Evolutionary conservation across 1,140 invertebrate genomes (phyloP).

Genomic region (Parasteatoda tepidariorum): DNA sequence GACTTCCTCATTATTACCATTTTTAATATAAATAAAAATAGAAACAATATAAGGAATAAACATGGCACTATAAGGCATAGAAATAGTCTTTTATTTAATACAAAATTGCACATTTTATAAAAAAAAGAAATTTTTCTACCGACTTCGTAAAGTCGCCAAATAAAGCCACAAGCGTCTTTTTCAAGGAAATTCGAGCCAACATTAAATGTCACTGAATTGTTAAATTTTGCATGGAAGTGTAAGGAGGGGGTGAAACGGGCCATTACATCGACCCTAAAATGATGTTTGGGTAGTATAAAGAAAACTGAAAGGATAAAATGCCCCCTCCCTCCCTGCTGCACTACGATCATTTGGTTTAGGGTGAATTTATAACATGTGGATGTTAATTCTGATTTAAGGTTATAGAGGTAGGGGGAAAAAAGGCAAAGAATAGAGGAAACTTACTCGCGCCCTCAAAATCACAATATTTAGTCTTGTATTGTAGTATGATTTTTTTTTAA

Average conservation of each 20-base stretch:
- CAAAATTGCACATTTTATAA: neutral
- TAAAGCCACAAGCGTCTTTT: too few relatives aligned
- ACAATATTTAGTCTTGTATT: too few relatives aligned
- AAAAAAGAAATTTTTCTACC: neutral
- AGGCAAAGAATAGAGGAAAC: too few relatives aligned
- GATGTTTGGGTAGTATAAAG: neutral
- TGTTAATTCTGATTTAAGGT: conserved; percentile 46
- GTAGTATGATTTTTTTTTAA: too few relatives aligned
- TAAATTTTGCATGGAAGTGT: neutral
- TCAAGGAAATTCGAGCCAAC: neutral
- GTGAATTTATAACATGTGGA: conserved; percentile 2
- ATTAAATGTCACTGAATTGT: neutral
- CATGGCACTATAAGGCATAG: too few relatives aligned
- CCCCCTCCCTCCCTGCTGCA: too few relatives aligned
- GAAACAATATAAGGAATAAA: too few relatives aligned
- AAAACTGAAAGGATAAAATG: neutral
- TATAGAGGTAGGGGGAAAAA: neutral
- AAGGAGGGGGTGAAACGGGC: neutral
- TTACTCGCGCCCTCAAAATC: too few relatives aligned
- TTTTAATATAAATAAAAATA: neutral
- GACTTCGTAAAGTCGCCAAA: neutral
- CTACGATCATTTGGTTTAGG: neutral
- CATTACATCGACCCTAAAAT: neutral
- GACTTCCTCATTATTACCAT: neutral
- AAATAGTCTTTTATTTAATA: neutral